Percentiles rank a stretch among this genome's conserved stretches.
These are phyloP conservation scores for Heterohyrax brucei DNA, from an alignment of 2,797 vertebrate genomes.

Conservation along the genomic window DNA sequence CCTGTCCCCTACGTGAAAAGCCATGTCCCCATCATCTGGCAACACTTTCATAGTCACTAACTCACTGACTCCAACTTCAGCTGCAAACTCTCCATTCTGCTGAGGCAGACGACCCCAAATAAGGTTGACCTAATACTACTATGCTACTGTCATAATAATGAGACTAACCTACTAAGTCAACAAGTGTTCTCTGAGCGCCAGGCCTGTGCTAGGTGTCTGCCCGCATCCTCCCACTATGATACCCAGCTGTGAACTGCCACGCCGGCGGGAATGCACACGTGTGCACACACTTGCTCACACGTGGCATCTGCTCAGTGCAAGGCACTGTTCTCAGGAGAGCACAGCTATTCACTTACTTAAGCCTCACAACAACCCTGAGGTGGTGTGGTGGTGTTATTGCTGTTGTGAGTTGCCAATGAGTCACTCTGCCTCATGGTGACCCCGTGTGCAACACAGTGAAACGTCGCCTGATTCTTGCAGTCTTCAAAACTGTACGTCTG, in stretches of 20 bases:
- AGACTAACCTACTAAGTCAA: no score
- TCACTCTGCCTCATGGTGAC: no score
- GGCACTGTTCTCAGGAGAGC: not conserved
- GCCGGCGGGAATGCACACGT: not conserved
- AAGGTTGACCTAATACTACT: not conserved
- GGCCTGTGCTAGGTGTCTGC: not conserved
- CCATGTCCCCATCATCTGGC: not conserved
- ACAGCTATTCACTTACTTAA: fast-evolving
- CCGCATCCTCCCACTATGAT: not conserved
- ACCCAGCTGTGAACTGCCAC: not conserved
- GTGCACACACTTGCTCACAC: fast-evolving
- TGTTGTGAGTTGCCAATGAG: no score
- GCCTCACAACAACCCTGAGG: not conserved
- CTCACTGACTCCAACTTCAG: not conserved
- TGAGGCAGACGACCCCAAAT: not conserved
- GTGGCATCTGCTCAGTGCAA: fast-evolving
- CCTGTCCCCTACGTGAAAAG: not conserved
- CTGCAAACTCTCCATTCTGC: not conserved
- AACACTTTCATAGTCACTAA: not conserved
- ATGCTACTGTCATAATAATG: fast-evolving
- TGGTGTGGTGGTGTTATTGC: no score
- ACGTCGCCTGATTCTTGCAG: no score
- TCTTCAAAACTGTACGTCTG: not conserved
- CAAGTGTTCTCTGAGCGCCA: not conserved
- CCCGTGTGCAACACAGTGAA: no score